Evolutionary conservation across 2,113 vertebrate species (phyloP), one percentile per base, ranked within the genome.

Genomic region (Tyrannus savana): DNA sequence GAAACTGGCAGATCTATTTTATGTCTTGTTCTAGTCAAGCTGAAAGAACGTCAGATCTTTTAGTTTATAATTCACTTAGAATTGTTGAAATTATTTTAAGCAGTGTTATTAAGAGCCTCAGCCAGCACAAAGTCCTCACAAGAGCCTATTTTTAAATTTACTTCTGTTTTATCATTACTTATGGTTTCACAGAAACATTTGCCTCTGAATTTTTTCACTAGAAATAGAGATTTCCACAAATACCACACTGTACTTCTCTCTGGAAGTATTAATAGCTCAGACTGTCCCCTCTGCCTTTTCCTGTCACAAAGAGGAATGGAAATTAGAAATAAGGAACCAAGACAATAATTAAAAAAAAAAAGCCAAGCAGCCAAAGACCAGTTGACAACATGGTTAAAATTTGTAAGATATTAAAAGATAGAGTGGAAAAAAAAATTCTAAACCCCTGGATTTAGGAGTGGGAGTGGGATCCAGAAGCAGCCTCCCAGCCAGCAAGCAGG

Each of bases 271-370:
- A 83, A 91, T 86, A 96, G 84, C 31, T 87, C 73, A 52, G 21
- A 42, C 19, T 77, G 37, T 39, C 63, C 58, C 71, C 27, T 91
- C 67, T 79, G 60, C 56, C 69, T 74, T 75, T 84, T 77, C 37
- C 31, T 87, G 14, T n/a, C 53, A 74, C 15, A n/a, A 90, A 86
- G 87, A 90, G 91, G 88, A 93, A 95, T 33, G 39, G 75, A 94
- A 91, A 95, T 80, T 42, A 83, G 39, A 88, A 96, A 82, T 53
- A 71, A 87, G 85, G 93, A 96, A 93, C 75, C n/a, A 71, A 87
- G 33, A 73, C 17, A 49, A 77, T 62, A 53, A 44, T 37, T 37
- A 41, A 41, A 41, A 41, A 37, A 44, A 35, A 47, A 52, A 55
- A 31, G 27, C 6, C 53, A 69, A 78, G 60, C 33, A 55, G 37